Conservation (phyloP, 1,140 invertebrate species). For the Drosophila subpulchrella region DNA sequence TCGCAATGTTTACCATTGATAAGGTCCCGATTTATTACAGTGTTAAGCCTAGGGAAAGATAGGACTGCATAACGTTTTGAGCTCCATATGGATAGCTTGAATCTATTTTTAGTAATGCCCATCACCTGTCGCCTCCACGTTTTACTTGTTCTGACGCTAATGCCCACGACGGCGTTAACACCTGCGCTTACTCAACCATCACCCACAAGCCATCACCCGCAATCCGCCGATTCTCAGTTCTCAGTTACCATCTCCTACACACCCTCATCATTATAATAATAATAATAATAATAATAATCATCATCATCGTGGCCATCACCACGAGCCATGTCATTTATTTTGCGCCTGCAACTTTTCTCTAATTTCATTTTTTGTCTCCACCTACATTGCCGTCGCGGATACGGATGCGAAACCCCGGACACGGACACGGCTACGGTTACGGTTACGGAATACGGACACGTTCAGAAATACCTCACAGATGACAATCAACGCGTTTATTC, state of each 20-base stretch:
- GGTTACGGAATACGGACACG: slow-evolving; percentile 18
- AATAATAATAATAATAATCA: slow-evolving; percentile 6
- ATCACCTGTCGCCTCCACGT: slow-evolving; percentile 31
- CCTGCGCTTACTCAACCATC: slow-evolving; percentile 32
- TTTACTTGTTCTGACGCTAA: slow-evolving; percentile 34
- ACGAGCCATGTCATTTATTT: slow-evolving; percentile 54
- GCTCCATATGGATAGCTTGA: slow-evolving; percentile 36
- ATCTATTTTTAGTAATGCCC: slow-evolving; percentile 42
- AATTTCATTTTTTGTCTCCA: slow-evolving; percentile 66
- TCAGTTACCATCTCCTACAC: not conserved
- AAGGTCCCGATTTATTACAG: slow-evolving; percentile 13
- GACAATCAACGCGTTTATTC: slow-evolving; percentile 88
- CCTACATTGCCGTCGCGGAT: slow-evolving; percentile 8
- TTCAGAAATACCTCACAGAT: slow-evolving; percentile 86
- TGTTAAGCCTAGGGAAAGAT: not conserved
- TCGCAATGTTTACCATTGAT: slow-evolving; percentile 4
- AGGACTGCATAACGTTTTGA: not conserved
- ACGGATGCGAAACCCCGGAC: slow-evolving; percentile 15
- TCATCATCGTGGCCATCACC: slow-evolving; percentile 24
- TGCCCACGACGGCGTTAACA: slow-evolving; percentile 44
- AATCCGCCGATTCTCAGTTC: not conserved
- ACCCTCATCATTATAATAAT: slow-evolving; percentile 26
- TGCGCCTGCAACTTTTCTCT: slow-evolving; percentile 66
- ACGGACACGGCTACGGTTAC: slow-evolving; percentile 10
- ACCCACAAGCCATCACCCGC: not conserved